These are phyloP conservation scores for Nycticebus coucang DNA, from an alignment of 2,113 vertebrate species.

Conservation along the genomic window DNA sequence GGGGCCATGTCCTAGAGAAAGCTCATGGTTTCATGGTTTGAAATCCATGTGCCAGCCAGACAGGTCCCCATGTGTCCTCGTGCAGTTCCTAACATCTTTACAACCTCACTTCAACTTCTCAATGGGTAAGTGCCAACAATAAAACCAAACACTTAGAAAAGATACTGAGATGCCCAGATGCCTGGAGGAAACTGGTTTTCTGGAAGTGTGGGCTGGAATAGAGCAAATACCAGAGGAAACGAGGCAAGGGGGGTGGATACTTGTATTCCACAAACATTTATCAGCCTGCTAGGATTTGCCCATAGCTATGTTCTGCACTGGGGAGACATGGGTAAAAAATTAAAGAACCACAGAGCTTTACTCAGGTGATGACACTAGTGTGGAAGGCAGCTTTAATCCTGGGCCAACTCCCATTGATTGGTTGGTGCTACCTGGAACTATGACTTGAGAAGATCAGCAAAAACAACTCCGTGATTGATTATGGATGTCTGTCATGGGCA, in stretches of 20 bases:
- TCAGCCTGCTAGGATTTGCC: rapidly evolving
- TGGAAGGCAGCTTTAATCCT: not conserved
- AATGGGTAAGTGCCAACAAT: not conserved
- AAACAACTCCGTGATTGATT: not conserved
- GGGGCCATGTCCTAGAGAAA: not conserved
- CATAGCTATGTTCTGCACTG: not conserved
- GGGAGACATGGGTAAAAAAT: not conserved
- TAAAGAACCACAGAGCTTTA: not conserved
- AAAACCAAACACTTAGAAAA: not conserved
- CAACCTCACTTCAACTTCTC: not conserved
- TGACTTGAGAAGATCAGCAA: not conserved
- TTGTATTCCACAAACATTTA: not conserved
- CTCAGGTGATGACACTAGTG: not conserved
- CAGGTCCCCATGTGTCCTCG: not conserved
- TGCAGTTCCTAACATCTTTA: not conserved
- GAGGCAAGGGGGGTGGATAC: rapidly evolving
- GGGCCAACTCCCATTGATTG: not conserved
- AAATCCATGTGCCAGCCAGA: not conserved
- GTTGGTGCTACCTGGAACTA: not conserved
- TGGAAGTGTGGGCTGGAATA: not conserved
- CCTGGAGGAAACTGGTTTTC: not conserved
- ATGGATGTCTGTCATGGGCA: not conserved
- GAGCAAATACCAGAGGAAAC: not conserved
- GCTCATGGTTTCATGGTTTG: too few relatives aligned
- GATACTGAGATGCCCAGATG: too few relatives aligned